Evolutionary conservation across 2,888 invertebrate genomes (phyloP).

Genomic region (Monochamus alternatus): DNA sequence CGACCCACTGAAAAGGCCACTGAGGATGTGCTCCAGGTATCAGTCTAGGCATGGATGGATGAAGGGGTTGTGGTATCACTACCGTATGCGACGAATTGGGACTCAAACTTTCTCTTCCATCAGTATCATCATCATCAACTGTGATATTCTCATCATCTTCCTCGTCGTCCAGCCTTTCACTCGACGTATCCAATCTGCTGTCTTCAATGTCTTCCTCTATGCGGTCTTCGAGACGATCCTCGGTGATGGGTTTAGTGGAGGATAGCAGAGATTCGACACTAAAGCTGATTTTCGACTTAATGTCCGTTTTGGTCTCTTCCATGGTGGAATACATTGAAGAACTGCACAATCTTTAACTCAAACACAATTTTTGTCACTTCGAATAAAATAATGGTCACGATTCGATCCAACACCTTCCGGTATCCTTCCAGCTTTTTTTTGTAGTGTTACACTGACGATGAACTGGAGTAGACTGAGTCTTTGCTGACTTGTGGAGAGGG

Average conservation of each 20-base stretch:
- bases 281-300: conserved; percentile 81
- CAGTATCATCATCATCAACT: conserved; percentile 69
- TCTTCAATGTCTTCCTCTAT: conserved; percentile 57
- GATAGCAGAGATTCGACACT: conserved; percentile 80
- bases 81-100: conserved; percentile 75
- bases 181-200: conserved; percentile 55
- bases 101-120: conserved; percentile 70
- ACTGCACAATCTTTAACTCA: conserved; percentile 15
- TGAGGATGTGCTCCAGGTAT: conserved; percentile 72
- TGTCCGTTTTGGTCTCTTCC: conserved; percentile 67
- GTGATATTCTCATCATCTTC: conserved; percentile 69
- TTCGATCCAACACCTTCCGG: conserved; percentile 34
- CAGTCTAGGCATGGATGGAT: conserved; percentile 76
- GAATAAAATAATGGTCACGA: conserved; percentile 29
- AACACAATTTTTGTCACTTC: conserved; percentile 3
- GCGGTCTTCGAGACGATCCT: conserved; percentile 51
- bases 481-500: conserved; percentile 55
- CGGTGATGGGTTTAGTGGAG: conserved; percentile 46
- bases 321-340: conserved; percentile 59
- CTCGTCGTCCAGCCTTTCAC: conserved; percentile 70
- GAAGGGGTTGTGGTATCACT: conserved; percentile 79
- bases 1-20: conserved; percentile 79
- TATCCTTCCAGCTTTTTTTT: conserved; percentile 41
- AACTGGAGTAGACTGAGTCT: conserved; percentile 58
- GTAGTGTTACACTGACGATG: conserved; percentile 50